phyloP scores from a whole-genome alignment of 2,797 vertebrate genomes.

The Mormyrops attenuatus region DNA sequence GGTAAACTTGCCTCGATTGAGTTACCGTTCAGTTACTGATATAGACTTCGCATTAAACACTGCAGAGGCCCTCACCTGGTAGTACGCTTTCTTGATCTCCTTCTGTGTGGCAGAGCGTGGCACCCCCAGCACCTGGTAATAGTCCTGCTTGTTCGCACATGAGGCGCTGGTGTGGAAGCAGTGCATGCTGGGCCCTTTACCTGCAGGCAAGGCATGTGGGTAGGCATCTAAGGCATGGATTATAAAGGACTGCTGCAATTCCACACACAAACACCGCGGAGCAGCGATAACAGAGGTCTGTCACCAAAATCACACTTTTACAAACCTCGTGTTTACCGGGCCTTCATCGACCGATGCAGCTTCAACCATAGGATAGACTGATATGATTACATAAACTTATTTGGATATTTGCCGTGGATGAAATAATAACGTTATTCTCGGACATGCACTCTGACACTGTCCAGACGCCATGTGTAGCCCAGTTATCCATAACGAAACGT shows the following conservation, averaged over 20 bases:
- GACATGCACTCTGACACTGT: not conserved
- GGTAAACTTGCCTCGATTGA: not conserved
- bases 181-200: constrained; percentile 45
- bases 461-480: not conserved
- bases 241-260: not conserved
- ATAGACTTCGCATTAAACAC: not conserved
- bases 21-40: not conserved
- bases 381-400: not conserved
- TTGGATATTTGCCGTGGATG: not conserved
- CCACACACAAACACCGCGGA: not conserved
- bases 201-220: constrained; percentile 41
- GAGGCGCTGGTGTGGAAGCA: constrained; percentile 70
- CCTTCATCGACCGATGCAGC: not conserved
- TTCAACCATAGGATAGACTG: not conserved
- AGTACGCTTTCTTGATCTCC: constrained; percentile 97
- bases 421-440: not conserved
- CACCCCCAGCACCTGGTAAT: constrained; percentile 85
- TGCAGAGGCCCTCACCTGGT: constrained; percentile 68
- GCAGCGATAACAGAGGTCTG: not conserved
- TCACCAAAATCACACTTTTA: not conserved
- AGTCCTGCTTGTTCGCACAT: constrained; percentile 73
- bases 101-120: constrained; percentile 81
- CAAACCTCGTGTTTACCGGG: not conserved
- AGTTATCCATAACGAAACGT: not conserved
- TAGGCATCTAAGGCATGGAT: not conserved